Base-by-base conservation (phyloP, 2,113 vertebrate genomes). In the Tachysurus vachellii region DNA sequence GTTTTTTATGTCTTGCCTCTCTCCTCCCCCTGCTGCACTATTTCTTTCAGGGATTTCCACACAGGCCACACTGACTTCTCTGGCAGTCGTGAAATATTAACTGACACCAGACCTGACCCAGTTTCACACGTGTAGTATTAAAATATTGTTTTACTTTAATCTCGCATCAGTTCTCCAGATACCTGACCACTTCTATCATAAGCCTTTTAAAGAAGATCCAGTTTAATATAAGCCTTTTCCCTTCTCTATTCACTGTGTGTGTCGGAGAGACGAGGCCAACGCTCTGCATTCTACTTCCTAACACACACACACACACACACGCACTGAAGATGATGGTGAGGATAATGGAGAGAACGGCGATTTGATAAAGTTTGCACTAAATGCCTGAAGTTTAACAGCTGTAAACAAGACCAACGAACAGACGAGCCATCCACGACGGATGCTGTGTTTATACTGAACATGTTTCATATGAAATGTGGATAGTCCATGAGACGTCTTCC, bases 401-500 rank as follows among this genome's bases (percentile, higher is more conserved):
- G 96, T 97, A 88, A 96, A 85, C 73, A 85, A 86, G 83, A 86
- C 59, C 19, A 47, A 83, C 56, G 26, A 80, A 59, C 28, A 47
- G 77, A 84, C 62, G 95, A 96, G 95, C 94, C 96, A 97, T 97
- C 96, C 96, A 91, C 73, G 95, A 95, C 93, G 96, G 96, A 97
- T 96, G 96, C 95, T 95, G 94, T 97, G 96, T 97, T 96, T 96
- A 97, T 97, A 97, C 95, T 97, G 96, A 97, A 96, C 96, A 96
- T 96, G 96, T 97, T 97, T 97, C 96, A 96, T 97, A 97, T 95
- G 95, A 89, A 88, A 96, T 96, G 96, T 96, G 96, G 96, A 96
- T 95, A 94, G 96, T 97, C 96, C 96, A 98, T 97, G 95, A 97
- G 97, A 98, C 95, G 98, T 99, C 97, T 98, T 99, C 98, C 97